Conservation (phyloP, 2,888 invertebrate species). For the Coecobrya sp. region DNA sequence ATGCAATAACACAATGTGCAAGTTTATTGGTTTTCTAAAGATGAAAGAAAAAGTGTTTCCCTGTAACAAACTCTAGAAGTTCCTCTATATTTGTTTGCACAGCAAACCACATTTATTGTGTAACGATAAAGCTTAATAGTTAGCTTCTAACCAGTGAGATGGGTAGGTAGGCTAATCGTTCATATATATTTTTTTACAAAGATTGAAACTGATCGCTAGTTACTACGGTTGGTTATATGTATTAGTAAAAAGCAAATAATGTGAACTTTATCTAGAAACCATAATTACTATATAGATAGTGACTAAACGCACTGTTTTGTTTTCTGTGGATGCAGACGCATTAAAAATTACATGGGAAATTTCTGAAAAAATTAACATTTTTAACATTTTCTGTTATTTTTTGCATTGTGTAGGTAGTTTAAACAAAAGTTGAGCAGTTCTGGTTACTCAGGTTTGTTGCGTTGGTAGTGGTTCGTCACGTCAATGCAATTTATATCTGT, state of each 20-base stretch:
- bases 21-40: background rate
- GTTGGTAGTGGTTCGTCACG: background rate
- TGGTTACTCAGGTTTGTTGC: constrained; percentile 36
- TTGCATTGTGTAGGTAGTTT: background rate
- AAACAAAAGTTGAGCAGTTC: constrained; percentile 30
- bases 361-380: constrained; percentile 5
- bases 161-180: background rate
- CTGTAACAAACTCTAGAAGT: constrained; percentile 30
- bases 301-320: constrained; percentile 28
- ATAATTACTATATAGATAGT: background rate
- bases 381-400: background rate
- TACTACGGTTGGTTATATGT: background rate
- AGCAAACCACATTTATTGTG: background rate
- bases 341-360: background rate
- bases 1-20: background rate
- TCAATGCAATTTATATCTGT: no score
- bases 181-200: background rate
- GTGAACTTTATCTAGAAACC: background rate
- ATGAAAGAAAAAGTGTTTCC: background rate
- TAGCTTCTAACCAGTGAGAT: background rate
- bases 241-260: background rate
- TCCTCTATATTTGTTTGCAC: background rate
- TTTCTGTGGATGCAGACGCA: background rate
- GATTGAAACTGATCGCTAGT: background rate
- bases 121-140: background rate